Conservation (phyloP, 2,113 vertebrate species). For the Erpornis zantholeuca region DNA sequence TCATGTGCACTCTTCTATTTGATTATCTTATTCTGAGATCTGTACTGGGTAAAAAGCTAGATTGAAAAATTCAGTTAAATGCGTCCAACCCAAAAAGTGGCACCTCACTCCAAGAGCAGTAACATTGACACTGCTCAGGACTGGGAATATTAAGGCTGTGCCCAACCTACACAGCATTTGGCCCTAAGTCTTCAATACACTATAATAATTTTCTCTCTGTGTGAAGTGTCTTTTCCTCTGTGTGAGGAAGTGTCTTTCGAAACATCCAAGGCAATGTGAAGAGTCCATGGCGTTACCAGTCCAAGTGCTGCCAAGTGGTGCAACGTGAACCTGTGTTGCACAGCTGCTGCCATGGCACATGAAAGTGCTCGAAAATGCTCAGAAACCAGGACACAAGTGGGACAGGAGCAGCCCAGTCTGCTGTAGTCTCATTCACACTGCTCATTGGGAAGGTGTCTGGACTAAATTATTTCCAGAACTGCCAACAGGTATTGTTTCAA, state of each 20-base stretch:
- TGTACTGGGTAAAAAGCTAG: background rate
- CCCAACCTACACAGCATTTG: background rate
- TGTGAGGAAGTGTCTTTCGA: background rate
- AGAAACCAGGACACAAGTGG: background rate
- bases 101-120: background rate
- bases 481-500: background rate
- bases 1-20: background rate
- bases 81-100: background rate
- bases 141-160: background rate
- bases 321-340: background rate
- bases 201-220: background rate
- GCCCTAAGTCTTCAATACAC: background rate
- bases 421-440: background rate
- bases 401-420: background rate
- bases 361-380: fast-evolving
- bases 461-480: background rate
- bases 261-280: background rate
- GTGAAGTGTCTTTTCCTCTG: too few species aligned
- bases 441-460: background rate
- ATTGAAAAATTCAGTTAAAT: background rate
- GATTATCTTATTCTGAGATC: background rate
- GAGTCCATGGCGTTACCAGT: background rate
- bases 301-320: fast-evolving
- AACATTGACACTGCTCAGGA: background rate
- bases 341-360: fast-evolving